Conservation (phyloP, 2,797 vertebrate genomes). For the Serranus cabrilla region DNA sequence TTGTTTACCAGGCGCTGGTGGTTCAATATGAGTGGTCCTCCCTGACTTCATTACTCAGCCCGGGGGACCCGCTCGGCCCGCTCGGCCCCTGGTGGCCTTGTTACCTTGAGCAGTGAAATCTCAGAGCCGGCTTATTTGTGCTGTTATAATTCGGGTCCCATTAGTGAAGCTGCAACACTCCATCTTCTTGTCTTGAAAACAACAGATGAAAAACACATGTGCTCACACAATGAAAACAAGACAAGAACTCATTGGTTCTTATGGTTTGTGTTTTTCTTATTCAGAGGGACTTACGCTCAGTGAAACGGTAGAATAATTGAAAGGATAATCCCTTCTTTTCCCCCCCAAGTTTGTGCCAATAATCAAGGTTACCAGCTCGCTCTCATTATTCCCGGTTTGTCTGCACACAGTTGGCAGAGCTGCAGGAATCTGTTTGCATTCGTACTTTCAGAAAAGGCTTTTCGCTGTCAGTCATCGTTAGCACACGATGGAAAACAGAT, state of each 20-base stretch:
- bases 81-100: slow-evolving; percentile 42
- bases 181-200: slow-evolving; percentile 34
- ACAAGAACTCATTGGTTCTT: neutral
- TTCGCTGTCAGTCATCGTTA: slow-evolving; percentile 1
- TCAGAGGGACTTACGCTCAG: slow-evolving; percentile 18
- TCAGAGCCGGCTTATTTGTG: slow-evolving; percentile 32
- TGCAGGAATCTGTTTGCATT: neutral
- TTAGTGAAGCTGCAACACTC: slow-evolving; percentile 24
- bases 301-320: slow-evolving; percentile 12
- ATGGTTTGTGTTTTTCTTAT: neutral
- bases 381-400: neutral
- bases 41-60: slow-evolving; percentile 66
- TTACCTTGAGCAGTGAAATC: slow-evolving; percentile 56
- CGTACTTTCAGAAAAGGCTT: neutral
- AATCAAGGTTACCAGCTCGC: neutral
- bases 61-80: slow-evolving; percentile 26
- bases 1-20: slow-evolving; percentile 45
- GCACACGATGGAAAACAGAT: neutral
- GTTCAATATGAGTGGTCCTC: slow-evolving; percentile 41
- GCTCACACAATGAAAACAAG: neutral
- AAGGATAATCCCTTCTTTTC: slow-evolving; percentile 19
- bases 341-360: slow-evolving; percentile 2
- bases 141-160: slow-evolving; percentile 44
- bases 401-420: neutral
- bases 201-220: slow-evolving; percentile 5